Base-by-base conservation (phyloP, 2,797 vertebrate genomes). In the Staurois parvus region DNA sequence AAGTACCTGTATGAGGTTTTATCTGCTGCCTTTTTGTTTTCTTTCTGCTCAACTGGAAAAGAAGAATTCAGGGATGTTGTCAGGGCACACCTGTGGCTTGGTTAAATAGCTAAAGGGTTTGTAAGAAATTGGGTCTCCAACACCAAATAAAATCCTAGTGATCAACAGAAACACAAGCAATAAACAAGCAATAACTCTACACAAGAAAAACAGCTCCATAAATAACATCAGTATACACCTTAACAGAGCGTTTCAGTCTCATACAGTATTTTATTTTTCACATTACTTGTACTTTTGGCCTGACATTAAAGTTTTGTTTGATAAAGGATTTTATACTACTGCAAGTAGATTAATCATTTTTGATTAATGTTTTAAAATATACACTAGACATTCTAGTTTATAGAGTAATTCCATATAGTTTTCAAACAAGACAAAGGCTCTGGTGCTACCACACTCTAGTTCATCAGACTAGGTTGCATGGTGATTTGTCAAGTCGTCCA, bases 11-110 rank as follows among this genome's bases (percentile, higher is more conserved):
- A 91, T 90, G 88, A 75, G 88, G 88, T 88, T 91, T 93, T 91
- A 92, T 91, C 91, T 88, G 89, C 88, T 76, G 88, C 79, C 90
- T 76, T 91, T 91, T 86, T 90, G 90, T 92, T 92, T 93, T 90
- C 89, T 93, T 92, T 92, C 91, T 86, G 89, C 88, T 89, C 86
- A 91, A 88, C 86, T 88, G 90, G 70, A 88, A 91, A 89, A 86
- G 83, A 89, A 92, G 91, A 94, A 93, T 87, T 87, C 84, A 1
- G 17, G 83, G 85, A 83, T 77, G 84, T 87, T 88, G 89, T 88
- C 83, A 88, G 86, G 68, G 88, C 89, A 88, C 92, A 92, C 88
- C 91, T 89, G 84, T 42, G 24, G 72, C 21, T 70, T 42, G 37
- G 67, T 77, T 76, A 82, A 28, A 17, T 64, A 72, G 87, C 0